Percentiles rank a stretch among this genome's conserved stretches.
Conservation (phyloP, 2,797 vertebrate species). For the Synaphobranchus kaupii region DNA sequence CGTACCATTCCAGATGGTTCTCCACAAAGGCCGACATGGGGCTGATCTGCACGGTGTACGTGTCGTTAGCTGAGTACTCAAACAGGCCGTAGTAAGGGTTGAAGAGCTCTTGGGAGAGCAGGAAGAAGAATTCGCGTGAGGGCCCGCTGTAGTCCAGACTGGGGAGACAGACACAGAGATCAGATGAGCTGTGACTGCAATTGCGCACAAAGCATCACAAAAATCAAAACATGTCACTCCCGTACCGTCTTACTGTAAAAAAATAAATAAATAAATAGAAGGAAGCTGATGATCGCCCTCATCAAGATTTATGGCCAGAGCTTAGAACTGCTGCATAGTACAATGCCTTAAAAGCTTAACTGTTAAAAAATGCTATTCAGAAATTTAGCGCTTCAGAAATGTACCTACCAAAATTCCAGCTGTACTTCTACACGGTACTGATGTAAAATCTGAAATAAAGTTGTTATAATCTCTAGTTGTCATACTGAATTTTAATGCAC, state of each 20-base stretch:
- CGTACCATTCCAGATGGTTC: slow-evolving; percentile 96
- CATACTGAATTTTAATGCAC: background rate
- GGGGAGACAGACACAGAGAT: slow-evolving; percentile 29
- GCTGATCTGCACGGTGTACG: slow-evolving; percentile 97
- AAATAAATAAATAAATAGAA: background rate
- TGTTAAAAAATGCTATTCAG: too few relatives aligned
- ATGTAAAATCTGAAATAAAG: background rate
- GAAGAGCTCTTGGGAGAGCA: slow-evolving; percentile 97
- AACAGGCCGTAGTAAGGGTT: slow-evolving; percentile 98
- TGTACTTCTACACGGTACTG: too few relatives aligned
- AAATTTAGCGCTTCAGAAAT: background rate
- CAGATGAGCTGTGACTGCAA: background rate
- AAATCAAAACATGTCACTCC: background rate
- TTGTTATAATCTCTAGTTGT: background rate
- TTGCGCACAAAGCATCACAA: background rate
- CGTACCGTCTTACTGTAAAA: background rate
- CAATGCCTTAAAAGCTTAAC: background rate
- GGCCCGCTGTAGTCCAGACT: slow-evolving; percentile 97
- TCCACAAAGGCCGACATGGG: slow-evolving; percentile 98
- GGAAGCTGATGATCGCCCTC: background rate
- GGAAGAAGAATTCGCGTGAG: slow-evolving; percentile 96
- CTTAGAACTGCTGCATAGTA: background rate
- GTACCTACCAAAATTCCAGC: background rate
- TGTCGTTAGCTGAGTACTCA: slow-evolving; percentile 96
- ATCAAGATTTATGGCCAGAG: background rate